These are phyloP conservation scores for Amitus sp. DNA, from an alignment of 2,888 invertebrate genomes.

Conservation along the genomic window DNA sequence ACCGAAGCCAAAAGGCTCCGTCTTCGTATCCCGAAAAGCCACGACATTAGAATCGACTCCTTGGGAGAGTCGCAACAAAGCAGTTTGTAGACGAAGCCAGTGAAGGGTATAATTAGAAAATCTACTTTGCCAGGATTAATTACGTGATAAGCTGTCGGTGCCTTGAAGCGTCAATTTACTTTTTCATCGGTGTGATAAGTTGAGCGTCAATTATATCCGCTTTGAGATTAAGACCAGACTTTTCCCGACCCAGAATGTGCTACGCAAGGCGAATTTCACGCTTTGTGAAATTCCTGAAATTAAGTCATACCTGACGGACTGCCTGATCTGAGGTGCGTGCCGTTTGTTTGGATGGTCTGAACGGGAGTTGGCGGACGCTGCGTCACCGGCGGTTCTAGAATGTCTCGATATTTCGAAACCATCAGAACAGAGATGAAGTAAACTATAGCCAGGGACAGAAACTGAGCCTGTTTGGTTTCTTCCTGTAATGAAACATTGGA, in stretches of 20 bases:
- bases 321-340: constrained; percentile 68
- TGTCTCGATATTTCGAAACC: constrained; percentile 99
- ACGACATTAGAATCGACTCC: too few species aligned
- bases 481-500: too few species aligned
- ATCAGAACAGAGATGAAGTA: constrained; percentile 99
- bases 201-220: too few species aligned
- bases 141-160: background rate
- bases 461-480: constrained; percentile 99
- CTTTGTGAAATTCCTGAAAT: background rate
- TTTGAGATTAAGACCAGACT: too few species aligned
- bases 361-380: constrained; percentile 75
- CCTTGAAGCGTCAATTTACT: background rate
- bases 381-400: constrained; percentile 91
- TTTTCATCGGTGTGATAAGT: background rate
- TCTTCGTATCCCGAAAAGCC: too few species aligned
- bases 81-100: background rate
- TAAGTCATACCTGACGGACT: constrained; percentile 70
- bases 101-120: background rate
- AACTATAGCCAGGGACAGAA: constrained; percentile 97
- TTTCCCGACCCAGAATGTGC: too few species aligned
- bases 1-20: too few species aligned
- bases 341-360: constrained; percentile 69
- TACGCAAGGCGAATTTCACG: too few species aligned
- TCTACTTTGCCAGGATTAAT: background rate
- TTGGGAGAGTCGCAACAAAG: background rate